Conservation (phyloP, 1,140 invertebrate genomes). For the Polypedilum pembai region DNA sequence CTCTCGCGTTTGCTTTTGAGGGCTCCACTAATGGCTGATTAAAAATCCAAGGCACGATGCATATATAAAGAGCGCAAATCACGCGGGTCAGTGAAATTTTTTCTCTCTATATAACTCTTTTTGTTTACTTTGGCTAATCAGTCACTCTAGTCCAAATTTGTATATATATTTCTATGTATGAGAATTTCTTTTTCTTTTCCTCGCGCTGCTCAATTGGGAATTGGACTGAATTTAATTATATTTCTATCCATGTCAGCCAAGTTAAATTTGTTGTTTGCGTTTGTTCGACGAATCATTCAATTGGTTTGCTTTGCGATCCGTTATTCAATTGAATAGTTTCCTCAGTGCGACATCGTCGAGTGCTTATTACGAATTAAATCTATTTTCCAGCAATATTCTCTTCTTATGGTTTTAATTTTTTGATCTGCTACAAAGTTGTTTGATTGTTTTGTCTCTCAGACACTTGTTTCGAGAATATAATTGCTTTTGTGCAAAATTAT, state of each 20-base stretch:
- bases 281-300: background rate
- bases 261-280: no score
- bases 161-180: background rate
- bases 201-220: slow-evolving; percentile 1
- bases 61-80: background rate
- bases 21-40: background rate
- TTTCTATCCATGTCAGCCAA: background rate
- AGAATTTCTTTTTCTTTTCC: background rate
- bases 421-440: background rate
- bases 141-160: background rate
- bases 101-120: no score
- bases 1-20: background rate
- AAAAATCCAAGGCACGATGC: slow-evolving; percentile 6
- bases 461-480: no score
- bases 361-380: background rate
- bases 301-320: background rate
- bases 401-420: background rate
- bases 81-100: slow-evolving; percentile 22
- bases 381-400: background rate
- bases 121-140: background rate
- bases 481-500: background rate
- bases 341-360: background rate
- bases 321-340: background rate
- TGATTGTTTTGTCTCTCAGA: background rate
- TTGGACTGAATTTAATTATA: slow-evolving; percentile 19